Evolutionary conservation across 2,888 invertebrate genomes (phyloP).

Genomic region (Crepidodera aurea): DNA sequence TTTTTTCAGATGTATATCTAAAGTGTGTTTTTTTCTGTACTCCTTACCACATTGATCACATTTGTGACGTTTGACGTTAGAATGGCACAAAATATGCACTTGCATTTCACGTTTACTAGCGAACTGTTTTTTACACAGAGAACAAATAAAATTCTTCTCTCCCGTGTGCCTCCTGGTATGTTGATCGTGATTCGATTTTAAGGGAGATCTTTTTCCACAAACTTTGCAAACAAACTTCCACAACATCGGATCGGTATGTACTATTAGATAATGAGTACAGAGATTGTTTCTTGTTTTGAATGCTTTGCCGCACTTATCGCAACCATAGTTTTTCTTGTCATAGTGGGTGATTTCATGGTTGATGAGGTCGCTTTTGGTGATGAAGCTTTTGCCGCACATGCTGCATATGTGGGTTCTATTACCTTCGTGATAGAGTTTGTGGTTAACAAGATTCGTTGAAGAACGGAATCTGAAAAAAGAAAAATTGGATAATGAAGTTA

Average conservation of each 20-base stretch:
- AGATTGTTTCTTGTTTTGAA: slow-evolving; percentile 53
- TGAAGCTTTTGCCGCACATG: slow-evolving; percentile 59
- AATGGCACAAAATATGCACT: slow-evolving; percentile 48
- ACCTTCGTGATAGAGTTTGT: slow-evolving; percentile 50
- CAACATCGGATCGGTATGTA: slow-evolving; percentile 50
- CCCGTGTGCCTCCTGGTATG: slow-evolving; percentile 50
- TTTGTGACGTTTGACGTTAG: slow-evolving; percentile 46
- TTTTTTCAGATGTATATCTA: slow-evolving; percentile 63
- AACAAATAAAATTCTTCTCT: slow-evolving; percentile 48
- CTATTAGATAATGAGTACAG: slow-evolving; percentile 49
- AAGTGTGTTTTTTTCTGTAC: slow-evolving; percentile 60
- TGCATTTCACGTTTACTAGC: slow-evolving; percentile 48
- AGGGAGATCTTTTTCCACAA: slow-evolving; percentile 50
- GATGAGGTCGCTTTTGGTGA: slow-evolving; percentile 51
- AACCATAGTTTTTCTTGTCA: slow-evolving; percentile 50
- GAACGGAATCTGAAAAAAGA: slow-evolving; percentile 38
- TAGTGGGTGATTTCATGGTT: slow-evolving; percentile 52
- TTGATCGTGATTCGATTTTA: slow-evolving; percentile 50
- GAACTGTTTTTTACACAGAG: slow-evolving; percentile 50
- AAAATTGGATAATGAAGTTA: neutral
- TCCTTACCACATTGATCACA: slow-evolving; percentile 65
- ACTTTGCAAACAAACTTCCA: slow-evolving; percentile 51
- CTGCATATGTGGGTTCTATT: slow-evolving; percentile 50
- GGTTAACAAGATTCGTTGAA: slow-evolving; percentile 51
- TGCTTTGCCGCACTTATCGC: slow-evolving; percentile 50